phyloP scores from a whole-genome alignment of 2,113 vertebrate species.

The Chunga burmeisteri region DNA sequence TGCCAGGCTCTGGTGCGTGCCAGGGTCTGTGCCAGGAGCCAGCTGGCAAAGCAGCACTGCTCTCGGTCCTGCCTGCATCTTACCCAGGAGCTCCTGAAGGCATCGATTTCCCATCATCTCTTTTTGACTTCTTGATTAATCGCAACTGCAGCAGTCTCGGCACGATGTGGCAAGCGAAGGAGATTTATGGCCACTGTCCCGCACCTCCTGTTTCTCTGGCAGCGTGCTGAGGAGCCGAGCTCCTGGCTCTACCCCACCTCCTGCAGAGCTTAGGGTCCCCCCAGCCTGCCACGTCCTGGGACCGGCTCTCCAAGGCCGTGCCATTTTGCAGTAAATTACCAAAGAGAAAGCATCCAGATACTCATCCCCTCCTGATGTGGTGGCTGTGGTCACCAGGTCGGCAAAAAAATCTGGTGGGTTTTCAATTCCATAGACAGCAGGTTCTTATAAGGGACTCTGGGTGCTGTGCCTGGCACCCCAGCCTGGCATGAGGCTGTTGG shows the following conservation, averaged over 20 bases:
- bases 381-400: not conserved
- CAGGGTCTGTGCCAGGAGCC: rapidly evolving
- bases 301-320: not conserved
- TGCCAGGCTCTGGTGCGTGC: not conserved
- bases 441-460: not conserved
- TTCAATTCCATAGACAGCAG: not conserved
- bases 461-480: not conserved
- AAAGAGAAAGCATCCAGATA: not conserved
- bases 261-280: not conserved
- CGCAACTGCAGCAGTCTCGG: not conserved
- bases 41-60: not conserved
- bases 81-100: not conserved
- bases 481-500: not conserved
- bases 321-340: not conserved
- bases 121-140: not conserved
- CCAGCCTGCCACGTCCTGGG: rapidly evolving
- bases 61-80: not conserved
- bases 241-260: not conserved
- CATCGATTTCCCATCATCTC: not conserved
- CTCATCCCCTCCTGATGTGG: not conserved
- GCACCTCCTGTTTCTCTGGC: not conserved
- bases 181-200: not conserved
- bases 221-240: not conserved
- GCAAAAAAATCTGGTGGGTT: not conserved
- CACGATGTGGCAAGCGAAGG: rapidly evolving